Conservation (phyloP, 2,797 vertebrate genomes). For the Labroides dimidiatus region DNA sequence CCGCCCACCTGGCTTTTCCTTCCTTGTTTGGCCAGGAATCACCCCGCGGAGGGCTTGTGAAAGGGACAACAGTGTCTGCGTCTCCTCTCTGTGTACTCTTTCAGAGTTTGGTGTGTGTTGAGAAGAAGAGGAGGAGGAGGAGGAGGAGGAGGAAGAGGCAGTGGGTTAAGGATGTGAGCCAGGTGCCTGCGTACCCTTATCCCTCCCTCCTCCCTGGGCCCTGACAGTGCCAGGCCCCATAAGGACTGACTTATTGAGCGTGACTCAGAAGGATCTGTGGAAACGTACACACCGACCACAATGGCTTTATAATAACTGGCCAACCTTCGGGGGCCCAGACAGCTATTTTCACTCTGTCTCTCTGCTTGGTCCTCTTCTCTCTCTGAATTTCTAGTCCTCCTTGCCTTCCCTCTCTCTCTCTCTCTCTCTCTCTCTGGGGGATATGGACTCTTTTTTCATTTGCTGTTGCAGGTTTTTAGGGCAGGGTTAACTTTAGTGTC, state of each 20-base stretch:
- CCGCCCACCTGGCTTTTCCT: slow-evolving; percentile 72
- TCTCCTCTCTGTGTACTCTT: slow-evolving; percentile 50
- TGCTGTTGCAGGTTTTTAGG: slow-evolving; percentile 34
- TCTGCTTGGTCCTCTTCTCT: slow-evolving; percentile 63
- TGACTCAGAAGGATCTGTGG: slow-evolving; percentile 76
- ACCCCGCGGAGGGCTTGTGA: slow-evolving; percentile 65
- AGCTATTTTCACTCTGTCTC: slow-evolving; percentile 80
- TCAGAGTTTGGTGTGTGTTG: slow-evolving; percentile 50
- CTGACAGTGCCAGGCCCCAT: slow-evolving; percentile 69
- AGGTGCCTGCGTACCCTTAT: slow-evolving; percentile 64
- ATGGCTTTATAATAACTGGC: slow-evolving; percentile 82
- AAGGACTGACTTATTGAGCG: slow-evolving; percentile 79
- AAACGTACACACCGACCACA: slow-evolving; percentile 77
- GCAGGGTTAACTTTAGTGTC: background rate
- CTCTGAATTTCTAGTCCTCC: slow-evolving; percentile 61
- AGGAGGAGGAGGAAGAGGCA: slow-evolving; percentile 47
- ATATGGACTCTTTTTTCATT: slow-evolving; percentile 9
- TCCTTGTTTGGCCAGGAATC: slow-evolving; percentile 76
- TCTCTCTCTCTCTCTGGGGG: slow-evolving; percentile 46
- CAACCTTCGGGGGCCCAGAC: slow-evolving; percentile 76
- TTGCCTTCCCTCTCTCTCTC: slow-evolving; percentile 42
- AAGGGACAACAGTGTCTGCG: slow-evolving; percentile 70
- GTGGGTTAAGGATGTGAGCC: slow-evolving; percentile 73
- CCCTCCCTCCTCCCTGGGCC: slow-evolving; percentile 49
- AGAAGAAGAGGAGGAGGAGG: slow-evolving; percentile 45